Evolutionary conservation across 2,888 invertebrate genomes (phyloP), one percentile per base, ranked within the genome.

Genomic region (Phorcus lineatus): DNA sequence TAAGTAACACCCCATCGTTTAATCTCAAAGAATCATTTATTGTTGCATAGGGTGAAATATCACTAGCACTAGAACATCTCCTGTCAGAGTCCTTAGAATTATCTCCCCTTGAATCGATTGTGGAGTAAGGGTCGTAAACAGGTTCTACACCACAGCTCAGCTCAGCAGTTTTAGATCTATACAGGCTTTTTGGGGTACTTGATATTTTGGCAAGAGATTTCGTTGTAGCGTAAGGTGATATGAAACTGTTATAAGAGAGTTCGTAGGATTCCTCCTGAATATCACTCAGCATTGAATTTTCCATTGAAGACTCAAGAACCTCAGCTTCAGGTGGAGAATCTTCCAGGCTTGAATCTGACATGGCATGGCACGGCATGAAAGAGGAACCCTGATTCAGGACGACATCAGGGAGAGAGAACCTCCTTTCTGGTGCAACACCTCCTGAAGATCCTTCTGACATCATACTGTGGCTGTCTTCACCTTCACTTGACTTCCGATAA

Each of bases 121-220:
- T 70, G 16, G 70, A 28, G 36, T 70, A 70, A 16, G 70, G 70
- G 19, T 70, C 40, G 36, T 40, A 70, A 40, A 70, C 40, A 19
- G 70, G 36, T 70, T 40, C 70, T 17, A 40, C 36, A 17, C 40
- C 36, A 19, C 36, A 70, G 40, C 36, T 31, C 17, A 40, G 19
- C 24, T 70, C 40, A 40, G 40, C 70, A 70, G 70, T 19, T n/a
- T 70, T 70, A 31, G 70, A 40, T 36, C 19, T 31, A n/a, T 40
- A 36, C 19, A 17, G 70, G 36, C 17, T 36, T 19, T 70, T 40
- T 9, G 70, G 70, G n/a, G 40, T 31, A n/a, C 40, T 40, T 16
- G 70, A 70, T 19, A 70, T 70, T 24, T 62, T 62, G 28, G 62
- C 62, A 40, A 70, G 70, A 31, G 40, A 36, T 70, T 40, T 40